Base-by-base conservation (phyloP, 2,888 invertebrate species). In the Phaonia tiefii region DNA sequence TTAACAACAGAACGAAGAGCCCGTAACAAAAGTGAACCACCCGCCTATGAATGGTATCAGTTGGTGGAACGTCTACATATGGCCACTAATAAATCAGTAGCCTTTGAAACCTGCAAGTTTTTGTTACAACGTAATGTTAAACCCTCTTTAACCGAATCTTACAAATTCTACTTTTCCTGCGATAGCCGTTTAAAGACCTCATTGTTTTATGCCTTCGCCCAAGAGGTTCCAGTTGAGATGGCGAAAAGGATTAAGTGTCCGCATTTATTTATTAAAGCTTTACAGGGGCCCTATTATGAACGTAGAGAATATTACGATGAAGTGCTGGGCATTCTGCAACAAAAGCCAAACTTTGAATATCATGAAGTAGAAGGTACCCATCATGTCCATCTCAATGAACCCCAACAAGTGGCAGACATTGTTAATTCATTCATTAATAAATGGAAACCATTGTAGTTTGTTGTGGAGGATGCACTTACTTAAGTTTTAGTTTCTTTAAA, bases 301-400 rank as follows among this genome's bases (percentile, higher is more conserved):
- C 86, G 90, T 0, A 93, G 93, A 83, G 90, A 92, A 70, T 92
- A 92, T 84, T 92, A 92, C 66, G 91, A 93, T 26, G 92, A 92
- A 83, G 92, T 93, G 81, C 85, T 94, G 22, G 92, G 92, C 63
- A 86, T 92, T 10, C 87, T 95, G 26, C 92, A 91, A 72, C 65
- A 80, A 39, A 92, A 93, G 85, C 90, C 90, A 0, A 91, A 92
- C 58, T 94, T 93, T 85, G 92, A 93, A 86, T 92, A 92, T 81
- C 92, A 93, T 74, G 91, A 92, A 79, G 90, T 96, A 0, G 92
- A 93, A 15, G 95, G 95, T 0, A 92, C 92, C 1, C 96, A 96
- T 90, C 95, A 96, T 88, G 92, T 94, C n/a, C 96, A 96, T 91
- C 92, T 96, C 79, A 94, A 93, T 83, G 91, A 93, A 83, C 94